These are phyloP conservation scores for Dynastes grantii DNA, from an alignment of 2,888 invertebrate species.

Conservation along the genomic window DNA sequence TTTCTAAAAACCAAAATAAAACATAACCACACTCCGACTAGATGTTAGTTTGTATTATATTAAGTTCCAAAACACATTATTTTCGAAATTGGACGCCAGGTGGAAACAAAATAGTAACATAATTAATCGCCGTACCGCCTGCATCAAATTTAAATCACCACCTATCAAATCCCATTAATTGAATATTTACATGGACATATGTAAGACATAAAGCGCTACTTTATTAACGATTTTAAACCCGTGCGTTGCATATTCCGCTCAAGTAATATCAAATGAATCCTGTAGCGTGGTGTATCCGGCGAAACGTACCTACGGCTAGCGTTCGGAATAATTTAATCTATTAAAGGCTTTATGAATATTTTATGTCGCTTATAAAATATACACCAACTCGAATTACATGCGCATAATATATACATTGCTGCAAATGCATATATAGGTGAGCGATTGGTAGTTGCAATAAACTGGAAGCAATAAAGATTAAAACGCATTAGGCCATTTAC, in stretches of 20 bases:
- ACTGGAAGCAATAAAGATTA: constrained; percentile 16
- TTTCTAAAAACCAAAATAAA: no score
- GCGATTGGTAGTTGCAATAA: background rate
- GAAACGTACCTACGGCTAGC: background rate
- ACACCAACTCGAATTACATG: constrained; percentile 9
- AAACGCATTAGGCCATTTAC: background rate
- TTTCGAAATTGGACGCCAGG: no score
- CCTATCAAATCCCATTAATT: constrained; percentile 10
- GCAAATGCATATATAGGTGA: background rate
- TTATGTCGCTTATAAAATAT: constrained; percentile 21
- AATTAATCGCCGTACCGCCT: background rate
- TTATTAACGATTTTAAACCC: constrained; percentile 21
- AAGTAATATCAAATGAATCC: constrained; percentile 3
- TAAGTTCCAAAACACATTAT: no score
- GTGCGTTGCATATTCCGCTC: background rate
- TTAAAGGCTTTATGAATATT: constrained; percentile 13
- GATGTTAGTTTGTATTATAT: no score
- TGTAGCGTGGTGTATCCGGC: background rate
- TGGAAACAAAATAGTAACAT: no score
- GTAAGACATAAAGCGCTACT: constrained; percentile 20
- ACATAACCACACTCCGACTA: no score
- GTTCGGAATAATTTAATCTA: constrained; percentile 11
- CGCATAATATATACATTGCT: background rate
- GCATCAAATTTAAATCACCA: constrained; percentile 1
- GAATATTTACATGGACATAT: constrained; percentile 23